Conservation (phyloP, 2,113 vertebrate species). For the Taurulus bubalis region DNA sequence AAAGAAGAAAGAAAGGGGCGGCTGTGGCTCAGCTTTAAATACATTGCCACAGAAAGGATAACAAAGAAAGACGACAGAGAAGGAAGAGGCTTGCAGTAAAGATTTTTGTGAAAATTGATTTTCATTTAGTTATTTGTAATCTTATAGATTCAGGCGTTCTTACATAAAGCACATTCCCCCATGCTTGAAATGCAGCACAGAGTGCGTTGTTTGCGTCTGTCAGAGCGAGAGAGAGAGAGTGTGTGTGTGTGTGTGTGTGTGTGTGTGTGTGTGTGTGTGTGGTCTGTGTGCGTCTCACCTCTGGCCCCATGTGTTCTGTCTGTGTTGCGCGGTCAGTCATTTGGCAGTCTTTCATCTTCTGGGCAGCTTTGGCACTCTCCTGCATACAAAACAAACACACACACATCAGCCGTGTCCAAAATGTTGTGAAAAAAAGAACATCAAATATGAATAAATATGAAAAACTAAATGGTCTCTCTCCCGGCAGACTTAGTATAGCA, state of each 20-base stretch:
- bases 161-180: conserved; percentile 12
- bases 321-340: conserved; percentile 94
- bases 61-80: conserved; percentile 20
- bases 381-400: conserved; percentile 81
- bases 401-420: conserved; percentile 53
- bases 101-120: not conserved
- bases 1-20: not conserved
- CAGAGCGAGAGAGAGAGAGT: conserved; percentile 17
- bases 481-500: conserved; percentile 32
- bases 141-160: not conserved
- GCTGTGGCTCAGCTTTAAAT: conserved; percentile 43
- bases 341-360: conserved; percentile 87
- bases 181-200: conserved; percentile 1
- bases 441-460: conserved; percentile 50
- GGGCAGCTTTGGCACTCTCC: conserved; percentile 89
- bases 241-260: conserved; percentile 9
- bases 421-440: conserved; percentile 25
- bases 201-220: conserved; percentile 25
- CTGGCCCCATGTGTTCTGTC: conserved; percentile 90
- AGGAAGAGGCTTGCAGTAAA: not conserved
- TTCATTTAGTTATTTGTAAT: conserved; percentile 11
- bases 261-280: too few species aligned
- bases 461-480: conserved; percentile 49
- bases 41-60: conserved; percentile 35
- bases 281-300: conserved; percentile 87